Percentiles rank a stretch among this genome's conserved stretches.
Evolutionary conservation across 2,888 invertebrate species (phyloP).

Genomic region (Plebejus anna): DNA sequence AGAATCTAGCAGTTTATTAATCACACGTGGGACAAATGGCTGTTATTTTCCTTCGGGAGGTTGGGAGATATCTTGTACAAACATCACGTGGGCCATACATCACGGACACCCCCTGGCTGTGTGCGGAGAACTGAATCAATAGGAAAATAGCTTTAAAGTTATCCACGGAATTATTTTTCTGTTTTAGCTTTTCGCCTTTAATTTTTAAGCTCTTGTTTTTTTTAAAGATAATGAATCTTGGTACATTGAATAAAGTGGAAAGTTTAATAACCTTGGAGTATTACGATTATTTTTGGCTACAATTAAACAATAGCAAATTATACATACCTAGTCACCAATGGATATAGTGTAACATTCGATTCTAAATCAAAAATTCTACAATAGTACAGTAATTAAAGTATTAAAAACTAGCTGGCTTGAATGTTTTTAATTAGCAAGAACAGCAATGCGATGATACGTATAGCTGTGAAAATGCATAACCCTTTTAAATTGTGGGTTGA

Average conservation of each 20-base stretch:
- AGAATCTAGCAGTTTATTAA: neutral
- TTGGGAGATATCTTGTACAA: neutral
- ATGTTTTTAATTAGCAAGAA: neutral
- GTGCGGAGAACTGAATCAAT: constrained; percentile 11
- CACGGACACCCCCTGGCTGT: neutral
- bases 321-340: too few relatives aligned
- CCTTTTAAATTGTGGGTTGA: constrained; percentile 8
- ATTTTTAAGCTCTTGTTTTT: too few relatives aligned
- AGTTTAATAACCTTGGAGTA: too few relatives aligned
- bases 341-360: too few relatives aligned
- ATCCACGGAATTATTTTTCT: neutral
- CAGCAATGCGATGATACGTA: neutral
- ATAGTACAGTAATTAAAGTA: neutral
- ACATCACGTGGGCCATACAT: neutral
- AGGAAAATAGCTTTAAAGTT: neutral
- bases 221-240: too few relatives aligned
- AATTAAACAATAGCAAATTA: too few relatives aligned
- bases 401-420: neutral
- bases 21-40: neutral
- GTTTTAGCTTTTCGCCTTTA: neutral
- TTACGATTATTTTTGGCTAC: too few relatives aligned
- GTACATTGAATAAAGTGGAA: too few relatives aligned
- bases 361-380: too few relatives aligned
- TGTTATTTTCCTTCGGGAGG: neutral
- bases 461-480: constrained; percentile 6